phyloP scores from a whole-genome alignment of 2,113 vertebrate species.

The Oenanthe melanoleuca region DNA sequence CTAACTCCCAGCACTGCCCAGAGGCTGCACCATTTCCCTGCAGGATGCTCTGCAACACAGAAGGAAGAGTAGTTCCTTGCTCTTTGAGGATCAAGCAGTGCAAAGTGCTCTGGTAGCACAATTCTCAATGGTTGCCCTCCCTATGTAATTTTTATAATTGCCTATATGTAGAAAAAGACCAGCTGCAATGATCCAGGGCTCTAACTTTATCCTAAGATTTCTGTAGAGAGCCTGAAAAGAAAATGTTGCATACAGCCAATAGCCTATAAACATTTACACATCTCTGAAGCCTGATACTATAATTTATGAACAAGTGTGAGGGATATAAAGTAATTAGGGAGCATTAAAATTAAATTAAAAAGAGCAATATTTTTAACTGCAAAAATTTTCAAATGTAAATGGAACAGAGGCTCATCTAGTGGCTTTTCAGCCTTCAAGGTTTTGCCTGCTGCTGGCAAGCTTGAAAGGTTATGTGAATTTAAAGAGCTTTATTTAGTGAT shows the following conservation, averaged over 20 bases:
- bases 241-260: background rate
- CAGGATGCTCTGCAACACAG: accelerated
- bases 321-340: background rate
- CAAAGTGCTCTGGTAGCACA: background rate
- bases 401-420: background rate
- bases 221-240: background rate
- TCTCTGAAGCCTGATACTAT: background rate
- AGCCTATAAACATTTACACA: background rate
- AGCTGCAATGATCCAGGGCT: background rate
- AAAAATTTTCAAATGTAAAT: background rate
- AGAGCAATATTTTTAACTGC: slow-evolving; percentile 1
- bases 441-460: background rate
- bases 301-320: background rate
- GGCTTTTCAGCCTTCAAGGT: background rate
- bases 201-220: background rate
- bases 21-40: background rate
- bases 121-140: background rate
- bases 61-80: background rate
- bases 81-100: background rate
- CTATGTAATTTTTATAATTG: background rate
- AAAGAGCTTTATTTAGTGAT: slow-evolving; percentile 31
- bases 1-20: background rate
- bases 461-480: slow-evolving; percentile 31
- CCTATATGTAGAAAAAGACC: background rate
- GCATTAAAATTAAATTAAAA: background rate